These are phyloP conservation scores for Helogale parvula DNA, from an alignment of 2,113 vertebrate genomes.

Conservation along the genomic window DNA sequence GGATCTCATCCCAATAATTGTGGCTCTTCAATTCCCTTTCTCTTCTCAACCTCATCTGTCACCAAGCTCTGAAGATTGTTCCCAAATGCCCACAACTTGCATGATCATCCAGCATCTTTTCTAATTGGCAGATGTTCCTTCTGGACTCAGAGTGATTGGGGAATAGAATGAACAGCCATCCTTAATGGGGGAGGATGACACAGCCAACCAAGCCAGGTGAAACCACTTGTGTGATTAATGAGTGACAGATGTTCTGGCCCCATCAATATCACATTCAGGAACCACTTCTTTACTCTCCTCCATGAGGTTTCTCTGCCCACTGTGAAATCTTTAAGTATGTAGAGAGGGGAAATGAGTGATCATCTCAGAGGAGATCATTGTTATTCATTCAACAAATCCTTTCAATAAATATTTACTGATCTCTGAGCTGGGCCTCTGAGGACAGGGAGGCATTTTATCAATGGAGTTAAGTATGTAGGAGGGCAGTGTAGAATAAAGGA, in stretches of 20 bases:
- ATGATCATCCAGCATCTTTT: not conserved
- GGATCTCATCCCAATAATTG: not conserved
- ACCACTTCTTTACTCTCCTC: not conserved
- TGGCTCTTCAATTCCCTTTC: not conserved
- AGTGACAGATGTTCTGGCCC: slow-evolving; percentile 15
- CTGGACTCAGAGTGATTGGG: not conserved
- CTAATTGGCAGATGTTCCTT: slow-evolving; percentile 51
- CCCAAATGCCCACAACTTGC: not conserved
- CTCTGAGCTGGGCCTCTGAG: not conserved
- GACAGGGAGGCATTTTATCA: slow-evolving; percentile 55
- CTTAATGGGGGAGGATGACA: not conserved
- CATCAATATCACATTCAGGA: not conserved
- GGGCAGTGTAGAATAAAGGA: not conserved
- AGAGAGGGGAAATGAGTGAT: not conserved
- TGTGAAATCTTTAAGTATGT: not conserved
- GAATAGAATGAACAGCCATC: not conserved
- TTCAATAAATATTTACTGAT: slow-evolving; percentile 66
- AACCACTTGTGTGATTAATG: slow-evolving; percentile 25
- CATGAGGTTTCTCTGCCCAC: not conserved
- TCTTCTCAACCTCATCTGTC: slow-evolving; percentile 16
- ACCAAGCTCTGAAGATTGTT: not conserved
- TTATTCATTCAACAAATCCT: slow-evolving; percentile 67
- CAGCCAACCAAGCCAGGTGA: not conserved
- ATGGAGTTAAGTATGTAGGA: slow-evolving; percentile 39
- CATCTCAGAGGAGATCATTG: slow-evolving; percentile 28